phyloP scores from a whole-genome alignment of 2,888 invertebrate species.

The Smittia sp. region DNA sequence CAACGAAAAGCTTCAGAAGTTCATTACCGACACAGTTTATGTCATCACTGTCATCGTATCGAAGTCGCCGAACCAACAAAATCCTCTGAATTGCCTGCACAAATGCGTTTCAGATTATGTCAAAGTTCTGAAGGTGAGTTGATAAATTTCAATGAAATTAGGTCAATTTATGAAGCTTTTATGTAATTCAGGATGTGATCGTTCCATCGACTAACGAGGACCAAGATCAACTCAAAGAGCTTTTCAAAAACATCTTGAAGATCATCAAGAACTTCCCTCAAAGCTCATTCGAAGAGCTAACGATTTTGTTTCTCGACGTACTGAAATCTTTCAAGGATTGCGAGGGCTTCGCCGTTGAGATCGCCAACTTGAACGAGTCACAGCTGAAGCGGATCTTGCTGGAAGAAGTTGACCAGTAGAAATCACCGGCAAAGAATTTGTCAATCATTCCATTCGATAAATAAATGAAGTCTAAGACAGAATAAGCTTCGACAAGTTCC shows the following conservation, averaged over 20 bases:
- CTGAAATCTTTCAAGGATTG: background rate
- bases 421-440: too few relatives aligned
- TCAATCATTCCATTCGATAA: too few relatives aligned
- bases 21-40: slow-evolving; percentile 5
- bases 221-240: background rate
- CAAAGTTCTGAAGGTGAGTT: slow-evolving; percentile 15
- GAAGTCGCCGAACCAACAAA: slow-evolving; percentile 11
- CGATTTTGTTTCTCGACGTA: slow-evolving; percentile 21
- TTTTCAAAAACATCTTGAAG: background rate
- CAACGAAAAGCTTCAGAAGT: slow-evolving; percentile 45
- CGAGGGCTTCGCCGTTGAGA: background rate
- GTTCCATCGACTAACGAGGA: background rate
- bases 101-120: slow-evolving; percentile 35
- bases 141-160: background rate
- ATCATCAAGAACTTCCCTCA: slow-evolving; percentile 21
- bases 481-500: too few relatives aligned
- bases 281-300: background rate
- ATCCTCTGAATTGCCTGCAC: slow-evolving; percentile 6
- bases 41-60: slow-evolving; percentile 16
- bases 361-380: slow-evolving; percentile 5
- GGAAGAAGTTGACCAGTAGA: slow-evolving; percentile 1
- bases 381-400: slow-evolving; percentile 30
- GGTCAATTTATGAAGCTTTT: background rate
- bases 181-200: slow-evolving; percentile 1
- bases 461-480: too few relatives aligned